Evolutionary conservation across 2,113 vertebrate genomes (phyloP), one percentile per base, ranked within the genome.

Genomic region (Pipra filicauda): DNA sequence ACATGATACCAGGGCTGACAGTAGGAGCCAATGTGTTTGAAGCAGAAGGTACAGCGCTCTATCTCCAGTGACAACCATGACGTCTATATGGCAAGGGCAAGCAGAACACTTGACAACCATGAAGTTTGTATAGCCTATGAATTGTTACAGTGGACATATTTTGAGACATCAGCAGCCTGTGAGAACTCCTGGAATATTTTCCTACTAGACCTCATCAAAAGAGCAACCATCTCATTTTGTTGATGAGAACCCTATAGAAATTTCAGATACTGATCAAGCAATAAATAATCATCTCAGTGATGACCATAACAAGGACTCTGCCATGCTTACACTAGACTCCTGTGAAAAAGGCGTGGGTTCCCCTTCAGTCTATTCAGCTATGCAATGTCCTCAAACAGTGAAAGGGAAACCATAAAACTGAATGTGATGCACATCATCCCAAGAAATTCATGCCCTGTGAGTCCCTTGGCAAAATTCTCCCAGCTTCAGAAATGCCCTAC

Each of bases 21-120:
- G 94, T 89, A 92, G 62, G 37, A 92, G 74, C 46, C 88, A 57
- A 41, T 48, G 91, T 84, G 70, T 66, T 81, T 44, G 84, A 75
- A 91, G 89, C 72, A 96, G 90, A 92, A 96, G 88, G 84, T 96
- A 82, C 71, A 91, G 88, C 14, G 0, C n/a, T 96, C 89, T 97
- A 97, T 97, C 91, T 91, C 92, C 93, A 91, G 61, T 97, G 97
- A 97, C 97, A 97, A 96, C 97, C 97, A 93, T 97, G 97, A 97
- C 90, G 55, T 94, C 91, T 95, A 48, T 85, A 96, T 55, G 72
- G 97, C 90, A 73, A 89, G 73, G 54, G 95, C 65, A 91, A 88
- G 95, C 90, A 97, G 79, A 95, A 93, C 58, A 87, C 66, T 93
- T 97, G 97, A 97, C 97, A 97, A 92, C 97, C 97, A 97, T 97